Conservation (phyloP, 2,797 vertebrate genomes). For the Notamacropus eugenii region DNA sequence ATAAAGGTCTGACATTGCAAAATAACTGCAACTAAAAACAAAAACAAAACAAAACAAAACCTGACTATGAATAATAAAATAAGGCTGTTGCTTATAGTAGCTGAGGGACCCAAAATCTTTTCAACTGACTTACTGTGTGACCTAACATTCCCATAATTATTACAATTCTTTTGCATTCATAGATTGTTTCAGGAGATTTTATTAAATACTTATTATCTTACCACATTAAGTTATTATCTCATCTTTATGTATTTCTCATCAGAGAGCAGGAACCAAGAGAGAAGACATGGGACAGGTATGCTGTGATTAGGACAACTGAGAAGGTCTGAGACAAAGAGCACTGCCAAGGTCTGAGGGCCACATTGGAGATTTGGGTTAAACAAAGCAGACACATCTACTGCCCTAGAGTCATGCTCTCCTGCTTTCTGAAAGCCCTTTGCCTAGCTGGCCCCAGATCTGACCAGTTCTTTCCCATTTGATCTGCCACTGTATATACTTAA, state of each 20-base stretch:
- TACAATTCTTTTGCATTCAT: background rate
- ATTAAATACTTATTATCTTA: background rate
- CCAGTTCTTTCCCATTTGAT: background rate
- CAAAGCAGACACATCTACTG: background rate
- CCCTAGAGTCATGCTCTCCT: background rate
- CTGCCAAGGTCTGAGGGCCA: background rate
- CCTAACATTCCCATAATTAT: background rate
- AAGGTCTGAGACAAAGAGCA: background rate
- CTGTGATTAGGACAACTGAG: background rate
- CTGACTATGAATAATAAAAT: background rate
- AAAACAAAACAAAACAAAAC: background rate
- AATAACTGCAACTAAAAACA: background rate
- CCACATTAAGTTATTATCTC: background rate
- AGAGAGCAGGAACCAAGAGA: background rate
- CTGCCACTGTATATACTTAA: background rate
- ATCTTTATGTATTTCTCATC: background rate
- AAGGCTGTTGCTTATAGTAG: background rate
- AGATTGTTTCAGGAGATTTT: background rate
- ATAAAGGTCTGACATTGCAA: background rate
- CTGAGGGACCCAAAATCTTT: background rate
- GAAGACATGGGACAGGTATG: background rate
- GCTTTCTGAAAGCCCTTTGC: background rate
- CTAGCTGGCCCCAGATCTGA: background rate
- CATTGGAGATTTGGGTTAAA: background rate
- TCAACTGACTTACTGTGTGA: background rate